Evolutionary conservation across 2,113 vertebrate genomes (phyloP).

Genomic region (Burhinus oedicnemus): DNA sequence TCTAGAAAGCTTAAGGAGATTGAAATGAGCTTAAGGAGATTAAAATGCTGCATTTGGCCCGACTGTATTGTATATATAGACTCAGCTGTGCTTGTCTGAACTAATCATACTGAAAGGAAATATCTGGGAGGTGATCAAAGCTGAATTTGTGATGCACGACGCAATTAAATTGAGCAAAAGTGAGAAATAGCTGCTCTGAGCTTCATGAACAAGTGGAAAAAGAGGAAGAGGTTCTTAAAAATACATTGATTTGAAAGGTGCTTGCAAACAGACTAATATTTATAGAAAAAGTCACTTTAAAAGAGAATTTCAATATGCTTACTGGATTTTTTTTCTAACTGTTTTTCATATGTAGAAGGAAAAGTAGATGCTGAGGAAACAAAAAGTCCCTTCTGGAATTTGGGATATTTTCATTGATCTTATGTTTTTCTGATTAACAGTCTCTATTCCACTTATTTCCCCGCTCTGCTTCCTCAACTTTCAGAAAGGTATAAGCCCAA

Average conservation of each 20-base stretch:
- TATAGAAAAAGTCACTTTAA: neutral
- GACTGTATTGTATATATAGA: neutral
- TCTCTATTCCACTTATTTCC: neutral
- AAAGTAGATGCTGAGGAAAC: neutral
- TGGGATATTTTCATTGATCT: neutral
- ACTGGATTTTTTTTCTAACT: neutral
- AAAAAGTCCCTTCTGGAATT: neutral
- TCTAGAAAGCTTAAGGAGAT: neutral
- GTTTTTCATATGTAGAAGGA: neutral
- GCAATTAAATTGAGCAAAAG: neutral
- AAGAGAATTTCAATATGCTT: neutral
- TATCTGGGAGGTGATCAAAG: neutral
- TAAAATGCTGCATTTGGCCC: neutral
- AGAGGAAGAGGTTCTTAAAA: neutral
- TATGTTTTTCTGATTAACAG: neutral
- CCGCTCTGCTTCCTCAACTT: neutral
- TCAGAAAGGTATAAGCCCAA: neutral
- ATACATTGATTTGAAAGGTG: neutral
- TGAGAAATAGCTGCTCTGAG: neutral
- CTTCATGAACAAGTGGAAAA: neutral
- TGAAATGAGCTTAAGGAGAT: neutral
- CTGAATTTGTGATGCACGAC: neutral
- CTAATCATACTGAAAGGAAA: neutral
- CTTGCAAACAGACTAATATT: neutral
- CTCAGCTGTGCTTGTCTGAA: neutral